phyloP scores from a whole-genome alignment of 2,888 invertebrate genomes.

The Prosapia bicincta region DNA sequence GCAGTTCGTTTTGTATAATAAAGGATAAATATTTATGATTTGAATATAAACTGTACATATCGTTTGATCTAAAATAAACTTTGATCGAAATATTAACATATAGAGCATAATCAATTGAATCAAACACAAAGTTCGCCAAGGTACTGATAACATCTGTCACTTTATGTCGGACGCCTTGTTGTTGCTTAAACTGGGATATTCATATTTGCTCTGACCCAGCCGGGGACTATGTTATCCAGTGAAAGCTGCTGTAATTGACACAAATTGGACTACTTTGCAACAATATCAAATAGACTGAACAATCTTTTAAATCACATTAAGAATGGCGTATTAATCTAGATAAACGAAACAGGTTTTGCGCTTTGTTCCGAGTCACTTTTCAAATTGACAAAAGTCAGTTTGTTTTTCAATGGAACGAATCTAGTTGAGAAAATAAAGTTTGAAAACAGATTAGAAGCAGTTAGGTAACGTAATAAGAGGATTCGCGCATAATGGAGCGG shows the following conservation, averaged over 20 bases:
- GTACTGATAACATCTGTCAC: background rate
- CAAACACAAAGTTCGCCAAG: background rate
- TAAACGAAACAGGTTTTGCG: background rate
- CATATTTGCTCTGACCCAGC: background rate
- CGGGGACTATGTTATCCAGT: background rate
- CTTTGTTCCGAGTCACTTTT: background rate
- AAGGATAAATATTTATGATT: no score
- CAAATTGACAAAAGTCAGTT: background rate
- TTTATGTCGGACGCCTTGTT: background rate
- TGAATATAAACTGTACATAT: background rate
- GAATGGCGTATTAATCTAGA: background rate
- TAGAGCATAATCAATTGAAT: background rate
- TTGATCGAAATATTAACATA: background rate
- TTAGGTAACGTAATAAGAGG: background rate
- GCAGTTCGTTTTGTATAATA: no score
- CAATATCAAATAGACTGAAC: background rate
- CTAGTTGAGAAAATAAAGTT: background rate
- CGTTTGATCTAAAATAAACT: background rate
- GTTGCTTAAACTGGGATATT: background rate
- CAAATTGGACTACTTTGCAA: background rate
- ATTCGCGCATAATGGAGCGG: background rate
- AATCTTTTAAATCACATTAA: background rate
- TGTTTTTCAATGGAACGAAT: background rate
- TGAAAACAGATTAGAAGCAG: background rate
- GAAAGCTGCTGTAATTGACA: background rate